Base-by-base conservation (phyloP, 2,888 invertebrate species). In the Hoplodrina ambigua region DNA sequence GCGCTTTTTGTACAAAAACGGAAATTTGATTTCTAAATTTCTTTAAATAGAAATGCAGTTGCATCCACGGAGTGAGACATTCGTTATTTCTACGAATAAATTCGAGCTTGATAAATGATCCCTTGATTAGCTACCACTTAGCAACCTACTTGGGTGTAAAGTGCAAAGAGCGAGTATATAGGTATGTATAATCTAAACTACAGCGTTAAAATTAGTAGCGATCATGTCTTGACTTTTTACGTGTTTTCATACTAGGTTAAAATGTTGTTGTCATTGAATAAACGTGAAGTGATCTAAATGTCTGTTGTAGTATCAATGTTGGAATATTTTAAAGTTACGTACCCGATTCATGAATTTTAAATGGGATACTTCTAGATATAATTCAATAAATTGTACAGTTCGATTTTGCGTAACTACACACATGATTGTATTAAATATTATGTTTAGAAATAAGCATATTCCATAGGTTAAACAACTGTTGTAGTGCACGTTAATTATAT, bases 251-350 rank as follows among this genome's bases (percentile, higher is more conserved):
- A 52, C 17, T 69, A 61, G 56, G 30, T 49, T 60, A 74, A 25
- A 76, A 75, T 63, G 56, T 37, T 72, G 71, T 69, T 77, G 60
- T 65, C 62, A 79, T 69, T 74, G 50, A 69, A 68, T 64, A 74
- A 63, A 74, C 53, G 44, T 74, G 58, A 74, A 63, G 65, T 75
- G 46, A 64, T 78, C 30, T 63, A 62, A 78, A 78, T 78, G 60
- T 78, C 65, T 78, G 78, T 78, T 75, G 73, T 72, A 57, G 73
- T 72, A 54, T 75, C 62, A 33, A 50, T 61, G 73, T 78, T 72
- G 72, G 55, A 33, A 60, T 64, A 59, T 60, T 60, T 74, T 52
- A 25, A 60, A 67, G 53, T 55, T 19, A 62, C 20, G 54, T 41
- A 59, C 41, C 56, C 54, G 41, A 50, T 53, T 65, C 44, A 65